A percentile compares a stretch with the other conserved stretches of the same genome.
These are phyloP conservation scores for Zophobas atratus DNA, from an alignment of 1,140 invertebrate species.

Conservation along the genomic window DNA sequence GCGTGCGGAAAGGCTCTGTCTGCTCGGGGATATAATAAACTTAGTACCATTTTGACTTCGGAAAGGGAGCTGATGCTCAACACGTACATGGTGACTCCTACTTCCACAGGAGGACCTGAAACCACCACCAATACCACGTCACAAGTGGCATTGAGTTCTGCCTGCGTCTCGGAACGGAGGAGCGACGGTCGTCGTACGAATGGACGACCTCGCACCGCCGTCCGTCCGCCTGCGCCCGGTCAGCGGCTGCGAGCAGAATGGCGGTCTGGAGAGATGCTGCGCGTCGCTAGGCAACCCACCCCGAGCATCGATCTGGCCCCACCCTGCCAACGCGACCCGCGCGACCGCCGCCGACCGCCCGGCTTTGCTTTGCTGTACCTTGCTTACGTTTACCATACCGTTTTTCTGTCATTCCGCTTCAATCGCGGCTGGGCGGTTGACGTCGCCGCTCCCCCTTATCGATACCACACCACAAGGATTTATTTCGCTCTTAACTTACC, in stretches of 20 bases:
- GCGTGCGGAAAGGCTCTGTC: constrained; percentile 52
- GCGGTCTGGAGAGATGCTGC: constrained; percentile 65
- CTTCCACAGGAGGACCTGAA: constrained; percentile 95
- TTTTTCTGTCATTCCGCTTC: not conserved
- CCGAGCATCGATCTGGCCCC: constrained; percentile 63
- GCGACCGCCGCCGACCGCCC: constrained; percentile 56
- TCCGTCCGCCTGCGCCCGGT: constrained; percentile 54
- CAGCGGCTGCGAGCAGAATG: constrained; percentile 61
- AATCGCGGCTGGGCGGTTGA: constrained; percentile 17
- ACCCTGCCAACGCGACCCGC: constrained; percentile 56
- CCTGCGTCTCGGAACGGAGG: constrained; percentile 19
- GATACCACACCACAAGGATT: not conserved
- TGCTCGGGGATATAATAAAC: constrained; percentile 45
- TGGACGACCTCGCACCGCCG: constrained; percentile 29
- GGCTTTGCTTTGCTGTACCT: not conserved
- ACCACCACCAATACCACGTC: constrained; percentile 66
- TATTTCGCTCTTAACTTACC: constrained; percentile 77
- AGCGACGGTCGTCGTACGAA: constrained; percentile 14
- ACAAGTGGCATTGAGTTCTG: constrained; percentile 54
- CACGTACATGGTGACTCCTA: constrained; percentile 98
- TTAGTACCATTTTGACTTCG: constrained; percentile 98
- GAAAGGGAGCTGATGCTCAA: constrained; percentile 98
- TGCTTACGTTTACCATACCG: not conserved
- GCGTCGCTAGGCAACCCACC: constrained; percentile 64
- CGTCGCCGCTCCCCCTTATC: constrained; percentile 29